phyloP scores from a whole-genome alignment of 2,888 invertebrate genomes.

The Horisme vitalbata region DNA sequence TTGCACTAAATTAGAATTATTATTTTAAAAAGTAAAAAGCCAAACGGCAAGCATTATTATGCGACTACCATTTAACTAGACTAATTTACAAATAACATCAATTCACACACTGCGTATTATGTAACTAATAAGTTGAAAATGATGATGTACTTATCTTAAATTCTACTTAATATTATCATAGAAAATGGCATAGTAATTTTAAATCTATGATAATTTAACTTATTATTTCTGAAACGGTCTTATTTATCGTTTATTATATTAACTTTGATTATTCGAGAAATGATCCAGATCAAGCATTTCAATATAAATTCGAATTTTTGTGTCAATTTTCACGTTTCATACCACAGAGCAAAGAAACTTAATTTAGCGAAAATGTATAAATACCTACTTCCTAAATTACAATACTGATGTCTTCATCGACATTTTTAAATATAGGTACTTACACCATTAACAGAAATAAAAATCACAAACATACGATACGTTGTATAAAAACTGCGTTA shows the following conservation, averaged over 20 bases:
- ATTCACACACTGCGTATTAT: conserved; percentile 2
- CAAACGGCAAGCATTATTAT: conserved; percentile 6
- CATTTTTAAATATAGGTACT: conserved; percentile 53
- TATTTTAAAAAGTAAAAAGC: conserved; percentile 1
- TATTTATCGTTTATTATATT: not conserved
- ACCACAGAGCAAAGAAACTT: conserved; percentile 27
- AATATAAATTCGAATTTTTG: conserved; percentile 5
- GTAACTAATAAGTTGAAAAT: conserved; percentile 9
- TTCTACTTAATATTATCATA: conserved; percentile 17
- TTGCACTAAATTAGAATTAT: conserved; percentile 34
- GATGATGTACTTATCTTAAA: conserved; percentile 19
- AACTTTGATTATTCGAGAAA: conserved; percentile 16
- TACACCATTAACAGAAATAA: conserved; percentile 55
- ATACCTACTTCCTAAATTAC: conserved; percentile 59
- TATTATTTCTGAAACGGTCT: not conserved
- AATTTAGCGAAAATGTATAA: conserved; percentile 47
- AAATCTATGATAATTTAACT: not conserved
- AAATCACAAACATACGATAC: conserved; percentile 61
- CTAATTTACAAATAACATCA: conserved; percentile 1
- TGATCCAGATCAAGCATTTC: conserved; percentile 16
- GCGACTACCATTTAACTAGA: not conserved
- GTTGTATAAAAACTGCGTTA: conserved; percentile 28
- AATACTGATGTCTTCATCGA: conserved; percentile 67
- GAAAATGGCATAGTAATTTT: conserved; percentile 23
- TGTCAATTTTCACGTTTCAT: conserved; percentile 1